Percentiles rank a stretch among this genome's conserved stretches.
Conservation (phyloP, 1,140 invertebrate species). For the Nautilus pompilius region DNA sequence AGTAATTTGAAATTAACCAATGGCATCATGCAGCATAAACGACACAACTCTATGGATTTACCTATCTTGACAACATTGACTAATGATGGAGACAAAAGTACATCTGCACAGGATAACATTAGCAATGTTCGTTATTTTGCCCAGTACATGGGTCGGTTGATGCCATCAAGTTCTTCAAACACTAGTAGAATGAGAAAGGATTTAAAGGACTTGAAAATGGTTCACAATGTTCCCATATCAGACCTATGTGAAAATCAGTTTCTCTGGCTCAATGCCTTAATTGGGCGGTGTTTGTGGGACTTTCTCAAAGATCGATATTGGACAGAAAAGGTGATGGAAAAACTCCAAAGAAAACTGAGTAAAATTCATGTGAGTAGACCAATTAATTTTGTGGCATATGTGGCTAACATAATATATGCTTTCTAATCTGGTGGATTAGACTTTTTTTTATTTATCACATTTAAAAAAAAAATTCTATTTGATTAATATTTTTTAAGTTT, state of each 20-base stretch:
- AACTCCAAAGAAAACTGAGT: slow-evolving; percentile 81
- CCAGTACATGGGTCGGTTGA: slow-evolving; percentile 41
- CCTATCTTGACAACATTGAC: slow-evolving; percentile 18
- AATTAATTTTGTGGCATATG: too few species aligned
- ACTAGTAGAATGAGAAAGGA: slow-evolving; percentile 4
- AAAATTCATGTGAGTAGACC: slow-evolving; percentile 68
- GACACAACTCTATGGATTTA: slow-evolving; percentile 41
- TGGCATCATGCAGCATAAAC: slow-evolving; percentile 19
- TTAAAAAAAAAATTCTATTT: too few species aligned
- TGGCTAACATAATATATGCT: too few species aligned
- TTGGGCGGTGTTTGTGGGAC: slow-evolving; percentile 76
- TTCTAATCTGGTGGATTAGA: too few species aligned
- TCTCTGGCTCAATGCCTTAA: slow-evolving; percentile 72
- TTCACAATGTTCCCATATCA: slow-evolving; percentile 1
- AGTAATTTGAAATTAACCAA: slow-evolving; percentile 10
- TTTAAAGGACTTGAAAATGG: slow-evolving; percentile 2
- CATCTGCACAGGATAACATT: background rate
- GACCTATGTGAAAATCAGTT: slow-evolving; percentile 41
- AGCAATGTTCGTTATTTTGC: slow-evolving; percentile 22
- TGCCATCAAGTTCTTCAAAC: slow-evolving; percentile 28
- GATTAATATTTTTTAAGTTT: too few species aligned
- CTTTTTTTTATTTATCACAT: too few species aligned
- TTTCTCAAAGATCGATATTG: slow-evolving; percentile 67
- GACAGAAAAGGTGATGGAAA: slow-evolving; percentile 63
- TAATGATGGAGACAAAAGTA: slow-evolving; percentile 13